Base-by-base conservation (phyloP, 2,888 invertebrate genomes). In the Aspidiotus rigidus region DNA sequence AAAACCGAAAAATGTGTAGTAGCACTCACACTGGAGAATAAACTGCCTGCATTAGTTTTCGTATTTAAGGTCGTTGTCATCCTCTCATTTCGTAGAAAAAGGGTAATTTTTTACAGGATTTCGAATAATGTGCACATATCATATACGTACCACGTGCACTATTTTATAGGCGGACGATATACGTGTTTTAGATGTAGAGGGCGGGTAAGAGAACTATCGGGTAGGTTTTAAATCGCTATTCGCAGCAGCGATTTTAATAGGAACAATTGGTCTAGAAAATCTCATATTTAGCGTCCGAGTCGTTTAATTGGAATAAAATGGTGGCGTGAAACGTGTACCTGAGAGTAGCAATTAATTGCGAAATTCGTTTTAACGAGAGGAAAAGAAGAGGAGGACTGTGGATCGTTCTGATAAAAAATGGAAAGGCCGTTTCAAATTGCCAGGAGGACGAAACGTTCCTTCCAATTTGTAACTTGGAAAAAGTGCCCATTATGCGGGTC, bases 271-370 rank as follows among this genome's bases (percentile, higher is more conserved):
- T 49, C n/a, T 49, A 49, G 49, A 49, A 49, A 49, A 49, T 49
- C 49, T 49, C 49, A 49, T 49, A 49, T 49, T 49, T 49, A 49
- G 49, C 10, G 49, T 49, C 28, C 10, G 49, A 11, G 49, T 49
- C 49, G 49, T 49, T 49, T 49, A 49, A 49, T 49, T 49, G 49
- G 49, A 49, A 49, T 49, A 49, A 49, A 49, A 49, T 49, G 49
- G 49, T 49, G 49, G 49, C 49, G 49, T n/a, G 49, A 49, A 49
- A 49, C 49, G 49, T 66, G 66, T 66, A 66, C 57, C 66, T 66
- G 66, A 66, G 66, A 57, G 66, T 56, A 42, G 66, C 56, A 66
- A 66, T 66, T 56, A 66, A 66, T 66, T 56, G 57, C 57, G 57
- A 57, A 16, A 56, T 55, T 49, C 40, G 64, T 44, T 40, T 11